These are phyloP conservation scores for Melinopterus prodromus DNA, from an alignment of 2,888 invertebrate genomes.

Conservation along the genomic window DNA sequence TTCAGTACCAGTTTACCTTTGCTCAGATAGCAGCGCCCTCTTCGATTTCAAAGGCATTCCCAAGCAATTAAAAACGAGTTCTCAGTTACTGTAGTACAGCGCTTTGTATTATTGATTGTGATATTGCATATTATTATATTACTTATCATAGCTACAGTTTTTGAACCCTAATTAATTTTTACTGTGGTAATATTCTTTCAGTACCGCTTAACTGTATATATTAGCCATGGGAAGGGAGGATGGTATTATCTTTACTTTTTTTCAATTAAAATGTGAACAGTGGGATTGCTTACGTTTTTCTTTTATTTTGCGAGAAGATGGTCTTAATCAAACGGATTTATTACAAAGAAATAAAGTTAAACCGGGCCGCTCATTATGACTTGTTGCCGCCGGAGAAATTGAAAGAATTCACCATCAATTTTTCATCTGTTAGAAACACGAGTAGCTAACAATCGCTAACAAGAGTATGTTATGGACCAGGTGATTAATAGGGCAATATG, in stretches of 20 bases:
- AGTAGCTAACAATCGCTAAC: too few relatives aligned
- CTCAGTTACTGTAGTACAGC: not conserved
- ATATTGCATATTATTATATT: not conserved
- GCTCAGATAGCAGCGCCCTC: not conserved
- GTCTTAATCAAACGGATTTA: not conserved
- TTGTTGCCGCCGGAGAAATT: too few relatives aligned
- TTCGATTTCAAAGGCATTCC: not conserved
- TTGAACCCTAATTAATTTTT: too few relatives aligned
- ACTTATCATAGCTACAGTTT: not conserved
- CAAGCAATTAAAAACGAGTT: not conserved
- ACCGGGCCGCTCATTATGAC: too few relatives aligned
- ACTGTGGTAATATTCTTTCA: too few relatives aligned
- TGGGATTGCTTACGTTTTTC: not conserved
- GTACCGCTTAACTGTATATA: too few relatives aligned
- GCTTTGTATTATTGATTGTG: not conserved
- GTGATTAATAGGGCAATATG: too few relatives aligned
- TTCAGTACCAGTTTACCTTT: not conserved
- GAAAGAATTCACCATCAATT: too few relatives aligned
- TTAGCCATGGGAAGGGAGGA: too few relatives aligned
- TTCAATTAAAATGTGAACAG: not conserved
- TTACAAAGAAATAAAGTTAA: not conserved
- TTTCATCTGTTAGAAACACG: too few relatives aligned
- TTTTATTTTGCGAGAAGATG: not conserved
- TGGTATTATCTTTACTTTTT: not conserved
- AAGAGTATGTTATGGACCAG: too few relatives aligned